Base-by-base conservation (phyloP, 2,888 invertebrate species). In the Nymphalis polychloros region DNA sequence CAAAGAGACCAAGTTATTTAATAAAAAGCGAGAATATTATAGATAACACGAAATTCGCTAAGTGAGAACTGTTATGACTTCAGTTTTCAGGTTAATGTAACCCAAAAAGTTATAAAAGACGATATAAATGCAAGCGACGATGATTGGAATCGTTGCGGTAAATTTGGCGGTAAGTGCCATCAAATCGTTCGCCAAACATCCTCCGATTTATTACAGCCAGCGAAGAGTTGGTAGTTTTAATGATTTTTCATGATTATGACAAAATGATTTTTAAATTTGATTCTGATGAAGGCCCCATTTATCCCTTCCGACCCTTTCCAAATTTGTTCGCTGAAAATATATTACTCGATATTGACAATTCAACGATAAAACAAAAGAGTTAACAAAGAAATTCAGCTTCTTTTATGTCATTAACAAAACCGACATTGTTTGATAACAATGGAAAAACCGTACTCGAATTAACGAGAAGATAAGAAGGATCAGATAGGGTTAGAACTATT, bases 181-280 rank as follows among this genome's bases (percentile, higher is more conserved):
- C 69, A 68, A 63, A 74, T 65, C 63, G 65, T 69, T 69, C 59
- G 67, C 65, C 67, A 69, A 72, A 52, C 68, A 63, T 65, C 66
- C 47, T 65, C 55, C 55, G 55, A 55, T 55, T 61, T 71, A 73
- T 73, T 72, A 70, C 68, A 41, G 19, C 10, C 64, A 53, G 48
- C 53, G 65, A 72, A 70, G 67, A 72, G 68, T 63, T 67, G 67
- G 69, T 69, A 68, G 69, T 57, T 68, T 61, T 70, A 72, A 74
- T 72, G 69, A 66, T 72, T 70, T 71, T 67, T 63, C 62, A 59
- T 64, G 67, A 69, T n/a, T 66, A 69, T 59, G 68, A 63, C 64
- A 55, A 68, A 74, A 75, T 67, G 72, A 53, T 71, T 75, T 73
- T 73, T 72, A 72, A 75, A 75, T 72, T 70, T 48, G 59, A 70